Conservation (phyloP, 37 sponge, comb jelly and placozoan genomes). For the Lycopodina hypogea region DNA sequence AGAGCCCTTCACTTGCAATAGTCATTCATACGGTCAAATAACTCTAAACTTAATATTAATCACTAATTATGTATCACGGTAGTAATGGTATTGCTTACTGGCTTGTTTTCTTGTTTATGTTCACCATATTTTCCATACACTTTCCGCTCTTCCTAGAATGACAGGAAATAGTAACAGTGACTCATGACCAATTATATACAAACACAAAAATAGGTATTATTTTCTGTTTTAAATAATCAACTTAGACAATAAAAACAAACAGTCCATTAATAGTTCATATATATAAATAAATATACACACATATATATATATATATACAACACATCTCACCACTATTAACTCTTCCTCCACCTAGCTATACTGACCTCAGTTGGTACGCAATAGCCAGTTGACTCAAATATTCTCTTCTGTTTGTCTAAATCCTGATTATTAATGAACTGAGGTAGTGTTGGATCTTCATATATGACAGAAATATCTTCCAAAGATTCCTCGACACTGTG, state of each 20-base stretch:
- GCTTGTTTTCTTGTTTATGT: not conserved
- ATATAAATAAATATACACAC: no score
- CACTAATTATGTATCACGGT: no score
- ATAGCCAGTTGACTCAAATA: not conserved
- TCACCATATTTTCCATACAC: constrained; percentile 11
- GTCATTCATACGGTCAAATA: no score
- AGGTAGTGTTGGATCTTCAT: constrained; percentile 14
- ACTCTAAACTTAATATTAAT: no score
- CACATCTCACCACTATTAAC: no score
- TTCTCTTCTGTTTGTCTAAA: not conserved
- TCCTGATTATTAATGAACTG: not conserved
- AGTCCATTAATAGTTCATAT: no score
- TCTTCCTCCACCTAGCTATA: not conserved
- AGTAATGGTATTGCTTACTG: not conserved
- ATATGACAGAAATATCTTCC: not conserved
- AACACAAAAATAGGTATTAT: no score
- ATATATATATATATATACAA: no score
- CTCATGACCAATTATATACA: no score
- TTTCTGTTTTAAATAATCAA: no score
- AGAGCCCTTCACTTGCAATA: no score
- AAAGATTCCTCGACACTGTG: not conserved
- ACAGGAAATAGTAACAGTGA: not conserved
- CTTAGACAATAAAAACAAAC: no score
- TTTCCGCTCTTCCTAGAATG: constrained; percentile 19
- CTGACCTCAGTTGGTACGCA: constrained; percentile 25